phyloP scores from a whole-genome alignment of 2,797 vertebrate species.

The Gephyroberyx darwinii region DNA sequence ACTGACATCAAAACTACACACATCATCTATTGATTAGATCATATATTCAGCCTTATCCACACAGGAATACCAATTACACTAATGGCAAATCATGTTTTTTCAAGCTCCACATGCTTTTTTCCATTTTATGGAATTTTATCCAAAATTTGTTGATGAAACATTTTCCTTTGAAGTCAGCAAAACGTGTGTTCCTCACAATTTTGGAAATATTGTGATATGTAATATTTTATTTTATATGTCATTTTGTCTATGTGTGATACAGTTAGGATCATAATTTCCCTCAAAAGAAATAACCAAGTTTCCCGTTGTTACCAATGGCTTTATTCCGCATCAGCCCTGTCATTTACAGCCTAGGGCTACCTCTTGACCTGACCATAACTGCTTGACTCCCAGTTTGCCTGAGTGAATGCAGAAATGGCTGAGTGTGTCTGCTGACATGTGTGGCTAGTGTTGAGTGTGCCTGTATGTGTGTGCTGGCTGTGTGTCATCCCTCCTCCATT shows the following conservation, averaged over 20 bases:
- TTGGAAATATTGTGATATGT: background rate
- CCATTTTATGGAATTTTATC: background rate
- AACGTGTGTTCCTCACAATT: conserved; percentile 24
- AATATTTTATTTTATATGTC: background rate
- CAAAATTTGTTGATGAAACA: background rate
- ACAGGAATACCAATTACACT: background rate
- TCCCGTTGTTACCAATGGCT: too few species aligned
- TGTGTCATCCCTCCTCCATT: too few species aligned
- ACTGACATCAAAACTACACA: background rate
- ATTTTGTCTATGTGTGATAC: background rate
- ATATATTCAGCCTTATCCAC: conserved; percentile 10
- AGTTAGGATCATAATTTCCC: too few species aligned
- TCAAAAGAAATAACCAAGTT: too few species aligned
- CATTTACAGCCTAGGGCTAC: too few species aligned
- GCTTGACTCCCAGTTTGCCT: too few species aligned
- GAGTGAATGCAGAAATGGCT: too few species aligned
- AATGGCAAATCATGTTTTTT: background rate
- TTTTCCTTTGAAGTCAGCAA: background rate
- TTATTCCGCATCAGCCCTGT: too few species aligned
- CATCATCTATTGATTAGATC: background rate
- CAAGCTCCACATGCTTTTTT: background rate
- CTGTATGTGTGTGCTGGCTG: too few species aligned
- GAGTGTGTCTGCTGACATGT: too few species aligned
- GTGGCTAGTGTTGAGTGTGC: too few species aligned
- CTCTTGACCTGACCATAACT: too few species aligned